Conservation (phyloP, 2,113 vertebrate species). For the Corythoichthys haematopterus region DNA sequence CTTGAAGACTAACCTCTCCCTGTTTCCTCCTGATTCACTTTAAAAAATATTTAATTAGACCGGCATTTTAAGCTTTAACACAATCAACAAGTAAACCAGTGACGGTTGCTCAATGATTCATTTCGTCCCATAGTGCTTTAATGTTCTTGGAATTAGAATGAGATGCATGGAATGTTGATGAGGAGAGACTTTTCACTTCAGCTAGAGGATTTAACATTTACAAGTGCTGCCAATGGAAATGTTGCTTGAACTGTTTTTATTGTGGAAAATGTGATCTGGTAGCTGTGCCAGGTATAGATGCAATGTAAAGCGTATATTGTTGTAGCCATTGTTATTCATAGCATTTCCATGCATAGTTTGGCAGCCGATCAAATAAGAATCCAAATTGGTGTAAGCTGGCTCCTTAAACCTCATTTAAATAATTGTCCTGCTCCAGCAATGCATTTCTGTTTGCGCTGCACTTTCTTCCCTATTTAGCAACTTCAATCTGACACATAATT, state of each 20-base stretch:
- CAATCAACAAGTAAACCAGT: neutral
- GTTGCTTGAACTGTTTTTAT: neutral
- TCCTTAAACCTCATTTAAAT: conserved; percentile 38
- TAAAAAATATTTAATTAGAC: no score
- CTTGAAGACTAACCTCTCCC: neutral
- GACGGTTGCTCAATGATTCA: neutral
- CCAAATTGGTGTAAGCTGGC: conserved; percentile 27
- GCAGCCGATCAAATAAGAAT: conserved; percentile 36
- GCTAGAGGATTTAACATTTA: neutral
- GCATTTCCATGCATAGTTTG: conserved; percentile 15
- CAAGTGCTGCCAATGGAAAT: neutral
- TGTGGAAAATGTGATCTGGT: neutral
- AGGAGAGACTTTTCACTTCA: neutral
- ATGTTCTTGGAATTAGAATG: neutral
- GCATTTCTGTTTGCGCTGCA: conserved; percentile 10
- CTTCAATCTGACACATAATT: conserved; percentile 2
- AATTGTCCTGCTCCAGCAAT: conserved; percentile 23
- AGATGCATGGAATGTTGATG: neutral
- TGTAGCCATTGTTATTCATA: conserved; percentile 27
- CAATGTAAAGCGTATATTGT: conserved; percentile 9
- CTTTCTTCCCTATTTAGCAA: conserved; percentile 19
- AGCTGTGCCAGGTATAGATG: conserved; percentile 24
- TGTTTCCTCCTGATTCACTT: neutral
- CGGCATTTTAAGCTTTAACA: no score
- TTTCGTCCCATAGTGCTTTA: neutral